phyloP scores from a whole-genome alignment of 2,113 vertebrate species.

The Actenoides lindsayi region DNA sequence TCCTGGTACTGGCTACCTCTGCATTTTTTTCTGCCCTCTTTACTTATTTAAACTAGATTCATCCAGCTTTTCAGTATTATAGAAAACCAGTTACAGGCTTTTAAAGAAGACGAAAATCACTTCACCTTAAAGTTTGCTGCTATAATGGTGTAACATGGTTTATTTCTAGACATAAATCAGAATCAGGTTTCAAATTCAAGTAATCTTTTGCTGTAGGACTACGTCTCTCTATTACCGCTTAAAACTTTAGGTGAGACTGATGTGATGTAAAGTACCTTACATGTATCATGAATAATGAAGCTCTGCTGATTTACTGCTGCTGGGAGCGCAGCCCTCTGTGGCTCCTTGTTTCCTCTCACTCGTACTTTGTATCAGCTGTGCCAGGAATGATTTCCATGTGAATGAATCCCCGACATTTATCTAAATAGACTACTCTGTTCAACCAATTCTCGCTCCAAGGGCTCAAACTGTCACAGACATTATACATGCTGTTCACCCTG shows the following conservation, averaged over 20 bases:
- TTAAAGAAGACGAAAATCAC: background rate
- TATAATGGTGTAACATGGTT: background rate
- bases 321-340: background rate
- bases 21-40: background rate
- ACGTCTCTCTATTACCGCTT: background rate
- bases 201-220: background rate
- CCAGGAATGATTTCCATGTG: constrained; percentile 61
- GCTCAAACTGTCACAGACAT: constrained; percentile 36
- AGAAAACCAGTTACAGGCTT: background rate
- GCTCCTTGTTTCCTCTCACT: background rate
- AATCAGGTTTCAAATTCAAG: background rate
- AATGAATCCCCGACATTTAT: constrained; percentile 34
- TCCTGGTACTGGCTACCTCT: background rate
- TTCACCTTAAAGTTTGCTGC: background rate
- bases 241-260: background rate
- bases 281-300: background rate
- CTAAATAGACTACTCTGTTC: constrained; percentile 53
- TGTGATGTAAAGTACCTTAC: background rate
- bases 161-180: background rate
- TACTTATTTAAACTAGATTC: background rate
- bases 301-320: background rate
- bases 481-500: background rate
- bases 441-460: constrained; percentile 31
- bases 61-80: background rate
- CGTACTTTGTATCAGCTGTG: background rate